Conservation (phyloP, 64 coral and sea anemone genomes). For the Stichodactyla helianthus region DNA sequence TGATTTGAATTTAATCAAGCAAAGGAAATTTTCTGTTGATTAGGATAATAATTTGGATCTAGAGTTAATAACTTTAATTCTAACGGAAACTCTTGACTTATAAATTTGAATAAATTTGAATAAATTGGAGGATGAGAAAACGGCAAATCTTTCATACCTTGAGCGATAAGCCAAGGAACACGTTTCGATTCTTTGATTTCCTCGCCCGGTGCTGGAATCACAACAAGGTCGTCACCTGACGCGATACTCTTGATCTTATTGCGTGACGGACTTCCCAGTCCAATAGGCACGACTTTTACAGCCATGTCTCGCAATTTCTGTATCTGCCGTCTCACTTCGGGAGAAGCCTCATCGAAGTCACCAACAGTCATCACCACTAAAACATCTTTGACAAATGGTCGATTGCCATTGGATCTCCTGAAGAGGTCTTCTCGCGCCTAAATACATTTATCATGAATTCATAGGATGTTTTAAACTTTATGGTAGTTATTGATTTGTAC, state of each 20-base stretch:
- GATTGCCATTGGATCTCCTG: slow-evolving; percentile 38
- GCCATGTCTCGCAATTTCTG: slow-evolving; percentile 44
- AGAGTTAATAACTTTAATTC: no score
- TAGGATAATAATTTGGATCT: no score
- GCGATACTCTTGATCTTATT: slow-evolving; percentile 53
- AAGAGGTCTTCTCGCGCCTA: slow-evolving; percentile 67
- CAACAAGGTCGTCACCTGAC: slow-evolving; percentile 65
- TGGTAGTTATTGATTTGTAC: no score
- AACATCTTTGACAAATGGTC: slow-evolving; percentile 59
- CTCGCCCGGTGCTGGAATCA: slow-evolving; percentile 23
- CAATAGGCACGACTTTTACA: slow-evolving; percentile 67
- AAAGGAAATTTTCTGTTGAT: background rate
- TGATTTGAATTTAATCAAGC: background rate
- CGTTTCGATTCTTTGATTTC: slow-evolving; percentile 9
- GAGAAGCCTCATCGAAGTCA: slow-evolving; percentile 30
- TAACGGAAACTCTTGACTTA: no score
- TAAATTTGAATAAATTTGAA: no score
- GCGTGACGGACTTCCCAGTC: slow-evolving; percentile 7
- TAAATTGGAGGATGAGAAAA: no score
- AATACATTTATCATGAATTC: no score
- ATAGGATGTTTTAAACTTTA: no score
- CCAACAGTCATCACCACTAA: slow-evolving; percentile 57
- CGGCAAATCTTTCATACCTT: slow-evolving; percentile 35
- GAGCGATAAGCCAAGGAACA: slow-evolving; percentile 25
- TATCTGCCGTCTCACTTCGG: slow-evolving; percentile 38